Evolutionary conservation across 2,888 invertebrate species (phyloP), one percentile per base, ranked within the genome.

Genomic region (Spialia ferax): DNA sequence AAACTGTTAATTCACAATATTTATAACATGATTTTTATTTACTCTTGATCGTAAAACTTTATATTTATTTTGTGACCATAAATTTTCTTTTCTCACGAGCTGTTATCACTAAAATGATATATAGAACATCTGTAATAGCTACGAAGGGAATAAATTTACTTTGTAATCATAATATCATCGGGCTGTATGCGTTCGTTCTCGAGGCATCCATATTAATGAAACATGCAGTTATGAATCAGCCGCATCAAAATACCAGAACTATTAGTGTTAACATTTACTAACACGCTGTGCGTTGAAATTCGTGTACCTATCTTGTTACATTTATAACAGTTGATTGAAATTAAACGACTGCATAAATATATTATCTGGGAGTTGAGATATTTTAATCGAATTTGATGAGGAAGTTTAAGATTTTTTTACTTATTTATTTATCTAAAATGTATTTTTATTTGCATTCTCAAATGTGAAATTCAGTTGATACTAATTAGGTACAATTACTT

Each of bases 131-230:
- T 66, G 52, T 66, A 66, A 66, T 66, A 60, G 48, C 60, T 59
- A 60, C 60, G 57, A 54, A 38, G 45, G 66, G 60, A 60, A 66
- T 66, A 66, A 60, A 66, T 66, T 66, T 60, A 60, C 54, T 60
- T 60, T 54, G 54, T 60, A 60, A 66, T 66, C 60, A 60, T 54
- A 66, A 60, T 60, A 66, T 66, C 66, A 66, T 66, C 60, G 60
- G 42, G 66, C 54, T 67, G 59, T 60, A 67, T 45, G 32, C 61
- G 59, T 67, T 61, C 60, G 66, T 61, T 66, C 60, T 66, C 66
- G 61, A 61, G 66, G 38, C 66, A 67, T 67, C 45, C 67, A 61
- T 67, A 67, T 67, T 67, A 67, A 67, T 67, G 32, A 38, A 67
- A 66, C 66, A 52, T 52, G 59, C 59, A 60, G 66, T 61, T 66